Conservation (phyloP, 2,113 vertebrate species). For the Drymodes brunneopygia region DNA sequence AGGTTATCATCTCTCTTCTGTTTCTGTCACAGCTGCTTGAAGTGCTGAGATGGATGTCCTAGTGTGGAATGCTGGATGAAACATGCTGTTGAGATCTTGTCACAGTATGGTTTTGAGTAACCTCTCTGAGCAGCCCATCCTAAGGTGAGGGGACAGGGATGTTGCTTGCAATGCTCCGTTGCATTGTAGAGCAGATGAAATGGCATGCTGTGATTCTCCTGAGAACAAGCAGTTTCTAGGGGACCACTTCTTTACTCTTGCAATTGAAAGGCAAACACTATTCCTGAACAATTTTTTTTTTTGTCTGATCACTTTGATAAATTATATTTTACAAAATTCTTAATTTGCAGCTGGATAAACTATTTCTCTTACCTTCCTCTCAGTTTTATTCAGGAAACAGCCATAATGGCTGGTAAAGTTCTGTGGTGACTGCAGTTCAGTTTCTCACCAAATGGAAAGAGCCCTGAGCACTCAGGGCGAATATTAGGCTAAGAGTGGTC, state of each 20-base stretch:
- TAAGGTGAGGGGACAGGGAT: neutral
- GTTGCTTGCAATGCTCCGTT: neutral
- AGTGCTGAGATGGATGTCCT: accelerated
- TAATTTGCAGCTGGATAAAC: neutral
- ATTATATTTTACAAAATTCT: neutral
- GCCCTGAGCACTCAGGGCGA: neutral
- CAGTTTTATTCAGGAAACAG: neutral
- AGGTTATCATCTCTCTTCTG: neutral
- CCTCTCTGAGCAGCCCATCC: neutral
- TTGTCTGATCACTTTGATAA: neutral
- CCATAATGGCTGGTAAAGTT: neutral
- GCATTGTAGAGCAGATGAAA: neutral
- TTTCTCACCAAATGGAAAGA: neutral
- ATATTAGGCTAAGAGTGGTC: neutral
- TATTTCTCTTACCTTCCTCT: neutral
- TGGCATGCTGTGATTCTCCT: neutral
- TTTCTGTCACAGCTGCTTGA: neutral
- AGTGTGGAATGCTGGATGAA: neutral
- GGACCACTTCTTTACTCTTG: neutral
- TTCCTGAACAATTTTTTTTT: neutral
- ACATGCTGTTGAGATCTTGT: neutral
- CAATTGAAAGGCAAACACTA: neutral
- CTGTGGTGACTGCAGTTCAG: neutral
- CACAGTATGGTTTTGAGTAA: neutral
- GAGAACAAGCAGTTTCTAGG: neutral